These are phyloP conservation scores for Elgaria multicarinata DNA, from an alignment of 2,113 vertebrate species.

Conservation along the genomic window DNA sequence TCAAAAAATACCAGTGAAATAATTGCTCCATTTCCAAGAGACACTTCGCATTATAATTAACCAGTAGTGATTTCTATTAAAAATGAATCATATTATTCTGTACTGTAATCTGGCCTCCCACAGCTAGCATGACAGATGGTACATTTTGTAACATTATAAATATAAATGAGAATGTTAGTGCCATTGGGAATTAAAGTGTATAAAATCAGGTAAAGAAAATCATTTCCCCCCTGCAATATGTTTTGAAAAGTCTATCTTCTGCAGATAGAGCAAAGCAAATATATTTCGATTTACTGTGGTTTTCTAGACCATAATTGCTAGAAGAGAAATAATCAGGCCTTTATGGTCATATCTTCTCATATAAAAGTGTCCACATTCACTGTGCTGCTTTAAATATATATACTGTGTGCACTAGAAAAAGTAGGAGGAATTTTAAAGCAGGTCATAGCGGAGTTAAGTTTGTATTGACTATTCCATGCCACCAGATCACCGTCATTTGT, in stretches of 20 bases:
- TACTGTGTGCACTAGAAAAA: neutral
- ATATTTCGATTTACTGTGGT: neutral
- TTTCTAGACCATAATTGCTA: conserved; percentile 39
- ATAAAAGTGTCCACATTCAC: neutral
- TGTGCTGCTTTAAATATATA: neutral
- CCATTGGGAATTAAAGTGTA: conserved; percentile 62
- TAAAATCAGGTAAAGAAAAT: conserved; percentile 64
- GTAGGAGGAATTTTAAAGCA: neutral
- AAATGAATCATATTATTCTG: conserved; percentile 58
- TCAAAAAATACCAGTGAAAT: conserved; percentile 43
- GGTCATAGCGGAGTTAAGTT: neutral
- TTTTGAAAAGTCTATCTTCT: conserved; percentile 52
- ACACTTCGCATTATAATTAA: conserved; percentile 65
- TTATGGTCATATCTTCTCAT: neutral
- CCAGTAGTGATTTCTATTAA: conserved; percentile 61
- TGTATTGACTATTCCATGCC: neutral
- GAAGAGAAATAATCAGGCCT: conserved; percentile 28
- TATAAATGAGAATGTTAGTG: conserved; percentile 71
- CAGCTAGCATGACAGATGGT: conserved; percentile 65
- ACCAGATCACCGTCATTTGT: neutral
- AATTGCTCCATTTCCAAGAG: conserved; percentile 63
- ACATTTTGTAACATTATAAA: conserved; percentile 72
- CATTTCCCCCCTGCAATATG: conserved; percentile 53
- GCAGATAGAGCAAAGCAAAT: neutral
- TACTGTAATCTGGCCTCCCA: conserved; percentile 59